phyloP scores from a whole-genome alignment of 2,113 vertebrate genomes.

The Poeciliopsis retropinna region DNA sequence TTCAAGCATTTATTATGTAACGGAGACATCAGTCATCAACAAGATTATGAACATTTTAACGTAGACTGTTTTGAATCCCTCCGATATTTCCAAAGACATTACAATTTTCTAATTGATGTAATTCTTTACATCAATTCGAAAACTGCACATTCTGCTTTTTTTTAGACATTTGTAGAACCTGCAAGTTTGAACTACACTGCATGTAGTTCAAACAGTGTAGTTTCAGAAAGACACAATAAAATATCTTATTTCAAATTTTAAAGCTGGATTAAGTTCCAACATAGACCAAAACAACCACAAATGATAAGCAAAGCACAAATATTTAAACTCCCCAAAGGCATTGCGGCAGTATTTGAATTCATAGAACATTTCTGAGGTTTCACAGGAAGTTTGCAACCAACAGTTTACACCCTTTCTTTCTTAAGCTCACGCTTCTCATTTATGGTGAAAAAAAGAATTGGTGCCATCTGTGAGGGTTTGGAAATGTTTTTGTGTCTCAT shows the following conservation, averaged over 20 bases:
- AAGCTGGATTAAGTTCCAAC: background rate
- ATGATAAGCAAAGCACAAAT: background rate
- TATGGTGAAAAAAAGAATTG: background rate
- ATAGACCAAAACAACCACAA: background rate
- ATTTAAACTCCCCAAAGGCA: background rate
- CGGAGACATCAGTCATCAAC: background rate
- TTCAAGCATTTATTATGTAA: no score
- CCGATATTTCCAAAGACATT: background rate
- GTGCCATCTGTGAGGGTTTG: background rate
- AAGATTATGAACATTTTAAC: background rate
- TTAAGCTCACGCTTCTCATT: constrained; percentile 29
- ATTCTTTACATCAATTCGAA: background rate
- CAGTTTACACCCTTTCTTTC: constrained; percentile 1
- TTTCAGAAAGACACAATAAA: background rate
- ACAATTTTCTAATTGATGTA: no score
- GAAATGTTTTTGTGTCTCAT: background rate
- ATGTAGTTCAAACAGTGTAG: background rate
- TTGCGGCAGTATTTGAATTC: background rate
- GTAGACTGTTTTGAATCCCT: background rate
- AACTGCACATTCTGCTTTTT: no score
- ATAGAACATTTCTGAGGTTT: background rate
- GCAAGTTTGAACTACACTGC: no score
- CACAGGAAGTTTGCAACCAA: constrained; percentile 14
- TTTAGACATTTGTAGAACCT: background rate
- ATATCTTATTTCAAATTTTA: background rate